A percentile compares a stretch with the other conserved stretches of the same genome.
phyloP scores from a whole-genome alignment of 2,113 vertebrate species.

The Oryzias melastigma region DNA sequence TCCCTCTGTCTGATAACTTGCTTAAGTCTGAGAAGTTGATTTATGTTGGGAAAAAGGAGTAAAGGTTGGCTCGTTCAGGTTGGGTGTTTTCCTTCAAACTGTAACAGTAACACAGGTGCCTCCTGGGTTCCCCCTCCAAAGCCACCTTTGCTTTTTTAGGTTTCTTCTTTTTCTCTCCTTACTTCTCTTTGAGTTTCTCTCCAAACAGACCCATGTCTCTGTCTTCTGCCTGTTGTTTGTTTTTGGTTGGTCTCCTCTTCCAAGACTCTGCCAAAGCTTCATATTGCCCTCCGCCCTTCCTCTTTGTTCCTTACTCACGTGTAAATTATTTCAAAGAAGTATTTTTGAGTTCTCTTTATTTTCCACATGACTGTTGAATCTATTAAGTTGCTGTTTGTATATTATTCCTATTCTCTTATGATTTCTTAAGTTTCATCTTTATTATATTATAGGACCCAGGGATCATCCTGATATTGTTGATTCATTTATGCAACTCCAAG shows the following conservation, averaged over 20 bases:
- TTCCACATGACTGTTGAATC: slow-evolving; percentile 99
- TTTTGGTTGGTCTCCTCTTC: slow-evolving; percentile 76
- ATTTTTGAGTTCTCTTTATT: slow-evolving; percentile 79
- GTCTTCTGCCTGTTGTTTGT: slow-evolving; percentile 71
- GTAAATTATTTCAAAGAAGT: slow-evolving; percentile 83
- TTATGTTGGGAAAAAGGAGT: slow-evolving; percentile 26
- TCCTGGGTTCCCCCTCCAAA: slow-evolving; percentile 85
- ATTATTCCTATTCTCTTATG: slow-evolving; percentile 86
- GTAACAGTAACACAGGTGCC: slow-evolving; percentile 81
- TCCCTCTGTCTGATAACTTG: slow-evolving; percentile 32
- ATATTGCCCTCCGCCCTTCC: slow-evolving; percentile 82
- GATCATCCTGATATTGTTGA: slow-evolving; percentile 99
- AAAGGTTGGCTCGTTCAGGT: slow-evolving; percentile 36
- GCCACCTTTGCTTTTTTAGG: slow-evolving; percentile 79
- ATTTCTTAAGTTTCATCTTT: slow-evolving; percentile 99
- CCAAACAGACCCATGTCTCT: slow-evolving; percentile 92
- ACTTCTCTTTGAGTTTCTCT: slow-evolving; percentile 81
- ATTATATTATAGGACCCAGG: slow-evolving; percentile 99
- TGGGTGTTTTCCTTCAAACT: slow-evolving; percentile 45
- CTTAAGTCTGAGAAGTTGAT: slow-evolving; percentile 8
- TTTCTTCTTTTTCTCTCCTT: slow-evolving; percentile 89
- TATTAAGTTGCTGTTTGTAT: slow-evolving; percentile 99
- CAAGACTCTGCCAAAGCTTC: slow-evolving; percentile 95
- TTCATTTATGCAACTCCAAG: slow-evolving; percentile 99
- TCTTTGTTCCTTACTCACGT: slow-evolving; percentile 85